These are phyloP conservation scores for Apamea sordens DNA, from an alignment of 2,888 invertebrate genomes.

Conservation along the genomic window DNA sequence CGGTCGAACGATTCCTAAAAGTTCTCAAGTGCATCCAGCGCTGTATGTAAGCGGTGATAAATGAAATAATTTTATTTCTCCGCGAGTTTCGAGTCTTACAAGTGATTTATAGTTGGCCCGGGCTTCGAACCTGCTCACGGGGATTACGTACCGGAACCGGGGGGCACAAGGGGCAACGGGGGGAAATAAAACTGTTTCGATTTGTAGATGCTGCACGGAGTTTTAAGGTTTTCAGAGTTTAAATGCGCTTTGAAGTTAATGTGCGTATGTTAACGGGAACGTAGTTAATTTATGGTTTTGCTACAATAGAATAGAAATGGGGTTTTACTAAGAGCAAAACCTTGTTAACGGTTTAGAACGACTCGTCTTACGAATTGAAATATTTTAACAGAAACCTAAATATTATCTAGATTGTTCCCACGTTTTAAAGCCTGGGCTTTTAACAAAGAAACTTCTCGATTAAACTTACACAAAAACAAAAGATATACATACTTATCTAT, in stretches of 20 bases:
- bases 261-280: conserved; percentile 5
- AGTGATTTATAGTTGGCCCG: conserved; percentile 66
- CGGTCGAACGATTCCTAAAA: conserved; percentile 52
- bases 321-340: conserved; percentile 18
- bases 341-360: conserved; percentile 1
- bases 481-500: too few species aligned
- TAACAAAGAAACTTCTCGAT: neutral
- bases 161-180: neutral
- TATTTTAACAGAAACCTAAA: neutral
- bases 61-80: conserved; percentile 69
- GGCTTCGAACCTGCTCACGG: conserved; percentile 65
- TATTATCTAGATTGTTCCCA: neutral
- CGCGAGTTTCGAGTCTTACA: conserved; percentile 66
- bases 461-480: neutral
- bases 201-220: conserved; percentile 57
- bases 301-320: neutral
- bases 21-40: conserved; percentile 63
- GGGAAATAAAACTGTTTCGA: conserved; percentile 64
- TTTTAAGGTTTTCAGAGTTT: conserved; percentile 56
- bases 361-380: neutral
- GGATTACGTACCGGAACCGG: conserved; percentile 61
- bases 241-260: conserved; percentile 44
- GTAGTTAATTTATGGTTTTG: too few species aligned
- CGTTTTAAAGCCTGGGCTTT: neutral
- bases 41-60: conserved; percentile 64